Evolutionary conservation across 2,113 vertebrate species (phyloP), one percentile per base, ranked within the genome.

Genomic region (Excalfactoria chinensis): DNA sequence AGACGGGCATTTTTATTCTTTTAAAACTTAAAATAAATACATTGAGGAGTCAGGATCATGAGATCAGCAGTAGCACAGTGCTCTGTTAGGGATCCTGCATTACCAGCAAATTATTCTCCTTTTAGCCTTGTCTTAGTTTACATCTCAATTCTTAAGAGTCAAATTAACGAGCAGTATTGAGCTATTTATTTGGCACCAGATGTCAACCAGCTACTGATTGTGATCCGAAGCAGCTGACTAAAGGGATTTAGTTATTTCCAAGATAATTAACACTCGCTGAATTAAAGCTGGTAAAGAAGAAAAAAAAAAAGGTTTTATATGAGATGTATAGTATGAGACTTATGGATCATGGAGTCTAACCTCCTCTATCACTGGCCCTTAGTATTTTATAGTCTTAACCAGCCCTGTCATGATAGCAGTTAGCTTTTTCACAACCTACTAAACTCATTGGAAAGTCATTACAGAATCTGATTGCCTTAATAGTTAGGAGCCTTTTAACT

Each of bases 201-300:
- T 95, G 93, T 91, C 93, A 93, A 48, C 88, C 72, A 86, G 84
- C 91, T 90, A 95, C 94, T 92, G 96, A 92, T 90, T 95, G 59
- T 83, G 55, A 80, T 77, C 74, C 71, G 78, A 92, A 85, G 81
- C 94, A 92, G 89, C 95, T 93, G 94, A 73, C 78, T 87, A 11
- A 85, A 94, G 71, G 78, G 78, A 74, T 89, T 82, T 51, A 0
- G 22, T 93, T 92, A 69, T 93, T 96, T 87, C 78, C 64, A 80
- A 87, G 81, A 86, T 87, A 86, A 79, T 93, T 93, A 91, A 43
- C 48, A 80, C 53, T 51, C 71, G 63, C 35, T 15, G 25, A 80
- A 91, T 93, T 92, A 80, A 91, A 89, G 70, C 2, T 13, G 69
- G 43, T 12, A 14, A 4, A 51, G 82, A 68, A 85, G 90, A 72